phyloP scores from a whole-genome alignment of 2,888 invertebrate species.

The Stramonita haemastoma region DNA sequence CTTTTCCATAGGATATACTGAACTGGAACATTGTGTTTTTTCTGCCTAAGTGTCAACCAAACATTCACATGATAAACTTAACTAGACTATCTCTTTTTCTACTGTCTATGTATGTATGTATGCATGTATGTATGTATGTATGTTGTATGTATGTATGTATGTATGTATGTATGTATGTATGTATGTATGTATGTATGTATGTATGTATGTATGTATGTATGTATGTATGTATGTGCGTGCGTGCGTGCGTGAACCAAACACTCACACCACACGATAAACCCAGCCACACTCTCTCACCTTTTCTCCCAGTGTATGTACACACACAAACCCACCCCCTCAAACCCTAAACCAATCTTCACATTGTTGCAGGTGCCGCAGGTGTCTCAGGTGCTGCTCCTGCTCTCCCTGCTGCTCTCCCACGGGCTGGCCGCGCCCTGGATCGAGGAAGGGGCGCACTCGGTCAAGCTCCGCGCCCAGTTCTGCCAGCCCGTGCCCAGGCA shows the following conservation, averaged over 20 bases:
- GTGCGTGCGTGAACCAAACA: neutral
- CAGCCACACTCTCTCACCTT: neutral
- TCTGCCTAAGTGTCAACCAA: no score
- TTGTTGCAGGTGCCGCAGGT: neutral
- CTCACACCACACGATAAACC: neutral
- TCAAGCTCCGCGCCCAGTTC: constrained; percentile 53
- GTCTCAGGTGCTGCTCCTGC: neutral
- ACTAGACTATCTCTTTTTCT: no score
- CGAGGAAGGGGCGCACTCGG: constrained; percentile 33
- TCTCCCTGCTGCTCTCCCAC: constrained; percentile 18
- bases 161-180: neutral
- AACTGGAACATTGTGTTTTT: no score
- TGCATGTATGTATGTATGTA: neutral
- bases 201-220: neutral
- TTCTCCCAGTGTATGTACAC: neutral
- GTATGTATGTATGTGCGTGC: neutral
- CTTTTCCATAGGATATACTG: no score
- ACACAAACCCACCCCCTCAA: no score
- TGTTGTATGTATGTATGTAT: neutral
- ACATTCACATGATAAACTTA: no score
- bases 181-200: neutral
- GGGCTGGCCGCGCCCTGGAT: constrained; percentile 39
- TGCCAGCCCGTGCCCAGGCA: constrained; percentile 58
- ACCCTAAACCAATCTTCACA: no score
- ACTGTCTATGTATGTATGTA: no score